Evolutionary conservation across 1,140 invertebrate species (phyloP).

Genomic region (Ostrea denselamellosa): DNA sequence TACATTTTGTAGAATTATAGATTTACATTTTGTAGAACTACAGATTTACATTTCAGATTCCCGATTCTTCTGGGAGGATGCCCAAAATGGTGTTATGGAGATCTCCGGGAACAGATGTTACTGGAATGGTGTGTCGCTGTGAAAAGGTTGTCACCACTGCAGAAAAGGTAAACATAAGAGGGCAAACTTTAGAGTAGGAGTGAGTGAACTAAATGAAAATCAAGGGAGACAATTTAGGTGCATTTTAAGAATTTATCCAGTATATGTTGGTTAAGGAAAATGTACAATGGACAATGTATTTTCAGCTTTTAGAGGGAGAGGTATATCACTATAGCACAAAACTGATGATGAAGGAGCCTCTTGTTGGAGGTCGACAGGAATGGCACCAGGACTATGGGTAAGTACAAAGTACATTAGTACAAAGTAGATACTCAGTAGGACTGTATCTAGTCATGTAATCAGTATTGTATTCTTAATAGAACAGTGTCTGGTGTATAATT

Average conservation of each 20-base stretch:
- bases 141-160: slow-evolving; percentile 72
- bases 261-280: too few species aligned
- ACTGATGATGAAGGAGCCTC: slow-evolving; percentile 62
- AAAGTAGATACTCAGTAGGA: background rate
- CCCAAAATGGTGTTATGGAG: slow-evolving; percentile 67
- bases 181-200: background rate
- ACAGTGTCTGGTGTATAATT: too few species aligned
- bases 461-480: background rate
- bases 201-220: background rate
- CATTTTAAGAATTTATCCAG: too few species aligned
- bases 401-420: background rate
- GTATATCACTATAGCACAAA: slow-evolving; percentile 63
- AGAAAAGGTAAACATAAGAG: slow-evolving; percentile 64
- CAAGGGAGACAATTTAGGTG: too few species aligned
- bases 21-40: too few species aligned
- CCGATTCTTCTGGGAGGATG: slow-evolving; percentile 55
- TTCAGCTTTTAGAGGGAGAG: slow-evolving; percentile 59
- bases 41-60: slow-evolving; percentile 44
- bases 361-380: slow-evolving; percentile 57
- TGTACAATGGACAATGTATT: background rate
- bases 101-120: slow-evolving; percentile 72
- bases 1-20: too few species aligned
- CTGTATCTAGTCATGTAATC: too few species aligned
- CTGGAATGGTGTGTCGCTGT: slow-evolving; percentile 72
- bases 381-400: slow-evolving; percentile 68